Conservation (phyloP, 1,140 invertebrate genomes). For the Lepidurus couesii region DNA sequence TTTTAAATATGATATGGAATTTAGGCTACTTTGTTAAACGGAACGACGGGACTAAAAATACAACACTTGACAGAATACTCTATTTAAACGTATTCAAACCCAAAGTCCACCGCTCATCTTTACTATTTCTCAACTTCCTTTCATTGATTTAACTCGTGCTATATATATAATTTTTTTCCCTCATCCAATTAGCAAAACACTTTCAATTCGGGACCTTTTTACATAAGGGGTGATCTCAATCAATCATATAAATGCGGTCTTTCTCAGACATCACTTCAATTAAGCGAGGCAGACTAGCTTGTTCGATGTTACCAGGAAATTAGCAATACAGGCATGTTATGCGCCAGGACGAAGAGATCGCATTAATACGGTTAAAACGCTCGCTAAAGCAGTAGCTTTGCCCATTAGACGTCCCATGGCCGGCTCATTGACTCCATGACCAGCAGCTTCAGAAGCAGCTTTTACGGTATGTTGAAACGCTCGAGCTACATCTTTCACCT, state of each 20-base stretch:
- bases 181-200: background rate
- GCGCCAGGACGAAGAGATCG: constrained; percentile 57
- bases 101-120: background rate
- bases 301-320: constrained; percentile 18
- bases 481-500: constrained; percentile 53
- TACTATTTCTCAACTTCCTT: background rate
- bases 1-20: constrained; percentile 20
- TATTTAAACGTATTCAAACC: background rate
- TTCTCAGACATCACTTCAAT: background rate
- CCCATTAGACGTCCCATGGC: constrained; percentile 53
- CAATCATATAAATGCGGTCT: background rate
- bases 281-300: constrained; percentile 1
- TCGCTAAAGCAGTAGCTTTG: constrained; percentile 71
- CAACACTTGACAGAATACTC: background rate
- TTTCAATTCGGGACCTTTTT: background rate
- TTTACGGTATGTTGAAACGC: constrained; percentile 41
- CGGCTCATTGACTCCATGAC: constrained; percentile 46
- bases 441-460: constrained; percentile 46
- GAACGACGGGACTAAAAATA: constrained; percentile 6
- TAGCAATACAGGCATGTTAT: background rate
- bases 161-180: background rate
- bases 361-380: constrained; percentile 70
- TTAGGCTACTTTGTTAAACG: constrained; percentile 4
- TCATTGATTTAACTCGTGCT: background rate
- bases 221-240: background rate